Evolutionary conservation across 2,888 invertebrate genomes (phyloP).

Genomic region (Ornithoptera alexandrae): DNA sequence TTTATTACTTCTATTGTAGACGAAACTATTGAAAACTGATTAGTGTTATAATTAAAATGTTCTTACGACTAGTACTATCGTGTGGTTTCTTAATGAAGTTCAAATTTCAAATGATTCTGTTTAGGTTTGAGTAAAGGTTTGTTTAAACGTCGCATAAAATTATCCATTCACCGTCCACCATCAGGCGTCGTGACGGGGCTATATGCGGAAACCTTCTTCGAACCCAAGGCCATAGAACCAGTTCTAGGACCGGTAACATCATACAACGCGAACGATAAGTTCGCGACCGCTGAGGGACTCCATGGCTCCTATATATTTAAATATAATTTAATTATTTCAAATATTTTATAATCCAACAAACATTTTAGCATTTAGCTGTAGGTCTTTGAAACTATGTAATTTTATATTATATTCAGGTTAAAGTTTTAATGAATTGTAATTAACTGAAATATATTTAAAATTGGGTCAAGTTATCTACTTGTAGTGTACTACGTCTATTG

Average conservation of each 20-base stretch:
- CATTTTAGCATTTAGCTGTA: background rate
- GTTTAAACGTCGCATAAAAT: slow-evolving; percentile 14
- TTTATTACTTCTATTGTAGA: slow-evolving; percentile 3
- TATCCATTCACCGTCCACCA: slow-evolving; percentile 40
- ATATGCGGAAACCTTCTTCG: slow-evolving; percentile 64
- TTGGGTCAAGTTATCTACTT: background rate
- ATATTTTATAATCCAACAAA: slow-evolving; percentile 8
- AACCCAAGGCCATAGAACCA: slow-evolving; percentile 66
- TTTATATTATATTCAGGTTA: background rate
- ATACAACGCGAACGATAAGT: slow-evolving; percentile 34
- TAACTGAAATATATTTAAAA: background rate
- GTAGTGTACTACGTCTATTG: too few species aligned
- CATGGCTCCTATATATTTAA: slow-evolving; percentile 32
- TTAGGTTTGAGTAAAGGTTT: background rate
- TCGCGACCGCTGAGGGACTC: slow-evolving; percentile 35
- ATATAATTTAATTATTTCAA: slow-evolving; percentile 19
- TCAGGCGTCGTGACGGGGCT: slow-evolving; percentile 48
- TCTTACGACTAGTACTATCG: background rate
- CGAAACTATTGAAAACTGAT: slow-evolving; percentile 8
- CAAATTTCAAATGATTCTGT: background rate
- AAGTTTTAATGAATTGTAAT: background rate
- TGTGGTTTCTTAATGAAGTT: background rate
- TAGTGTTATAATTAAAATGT: slow-evolving; percentile 5
- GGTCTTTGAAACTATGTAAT: background rate
- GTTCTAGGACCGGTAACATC: slow-evolving; percentile 62